Evolutionary conservation across 64 coral and sea anemone species (phyloP).

Genomic region (Acropora tenuis): DNA sequence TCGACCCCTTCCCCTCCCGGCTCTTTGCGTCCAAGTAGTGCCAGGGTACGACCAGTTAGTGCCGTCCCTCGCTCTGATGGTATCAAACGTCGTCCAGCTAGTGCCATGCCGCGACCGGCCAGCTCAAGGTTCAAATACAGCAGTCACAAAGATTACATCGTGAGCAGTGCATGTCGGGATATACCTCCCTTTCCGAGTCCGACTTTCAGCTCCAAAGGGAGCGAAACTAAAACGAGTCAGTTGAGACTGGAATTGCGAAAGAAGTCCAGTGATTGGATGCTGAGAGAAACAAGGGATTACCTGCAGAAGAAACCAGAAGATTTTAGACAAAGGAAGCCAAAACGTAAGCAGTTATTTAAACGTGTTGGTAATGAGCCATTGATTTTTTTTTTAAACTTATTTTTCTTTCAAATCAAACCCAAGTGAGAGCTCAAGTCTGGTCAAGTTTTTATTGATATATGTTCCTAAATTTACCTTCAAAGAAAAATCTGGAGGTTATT

Average conservation of each 20-base stretch:
- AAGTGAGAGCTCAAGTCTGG: no score
- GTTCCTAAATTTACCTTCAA: no score
- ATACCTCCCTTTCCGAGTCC: conserved; percentile 45
- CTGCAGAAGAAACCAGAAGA: conserved; percentile 77
- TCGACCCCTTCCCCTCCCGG: conserved; percentile 78
- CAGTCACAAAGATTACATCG: conserved; percentile 94
- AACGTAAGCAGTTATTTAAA: conserved; percentile 18
- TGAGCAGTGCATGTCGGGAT: conserved; percentile 66
- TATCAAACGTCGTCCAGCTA: conserved; percentile 24
- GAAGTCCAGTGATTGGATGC: conserved; percentile 80
- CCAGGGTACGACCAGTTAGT: conserved; percentile 66
- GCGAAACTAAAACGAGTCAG: conserved; percentile 80
- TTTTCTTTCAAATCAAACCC: not conserved
- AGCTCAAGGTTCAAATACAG: conserved; percentile 73
- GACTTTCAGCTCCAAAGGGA: not conserved
- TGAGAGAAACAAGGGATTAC: conserved; percentile 77
- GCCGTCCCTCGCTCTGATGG: conserved; percentile 58
- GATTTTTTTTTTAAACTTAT: not conserved
- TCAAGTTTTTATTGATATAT: no score
- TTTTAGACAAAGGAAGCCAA: conserved; percentile 49
- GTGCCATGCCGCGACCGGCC: conserved; percentile 47
- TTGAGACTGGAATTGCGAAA: conserved; percentile 70
- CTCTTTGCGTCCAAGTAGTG: conserved; percentile 46
- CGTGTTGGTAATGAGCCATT: not conserved
- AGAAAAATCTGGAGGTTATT: no score